These are phyloP conservation scores for Xanthia togata DNA, from an alignment of 2,888 invertebrate species.

Conservation along the genomic window DNA sequence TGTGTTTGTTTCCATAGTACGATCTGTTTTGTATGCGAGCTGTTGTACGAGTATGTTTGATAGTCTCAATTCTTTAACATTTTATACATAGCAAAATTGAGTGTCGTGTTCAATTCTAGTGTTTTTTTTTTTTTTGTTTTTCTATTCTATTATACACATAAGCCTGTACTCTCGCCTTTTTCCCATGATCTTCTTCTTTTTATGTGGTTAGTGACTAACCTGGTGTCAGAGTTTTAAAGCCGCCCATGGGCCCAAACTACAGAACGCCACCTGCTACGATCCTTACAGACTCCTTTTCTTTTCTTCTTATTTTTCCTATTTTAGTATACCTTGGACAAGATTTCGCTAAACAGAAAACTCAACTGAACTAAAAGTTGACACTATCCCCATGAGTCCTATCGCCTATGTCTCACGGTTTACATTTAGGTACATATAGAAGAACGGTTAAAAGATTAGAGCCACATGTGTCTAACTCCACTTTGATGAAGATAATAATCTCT, in stretches of 20 bases:
- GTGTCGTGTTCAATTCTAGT: not conserved
- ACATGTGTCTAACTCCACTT: slow-evolving; percentile 26
- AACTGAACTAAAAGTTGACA: not conserved
- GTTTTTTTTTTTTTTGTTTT: not conserved
- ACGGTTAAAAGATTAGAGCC: slow-evolving; percentile 35
- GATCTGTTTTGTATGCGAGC: not conserved
- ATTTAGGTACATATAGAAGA: not conserved
- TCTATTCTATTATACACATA: not conserved
- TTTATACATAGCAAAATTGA: too few species aligned
- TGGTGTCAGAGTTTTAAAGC: too few species aligned
- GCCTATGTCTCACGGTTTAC: not conserved
- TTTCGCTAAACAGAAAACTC: not conserved
- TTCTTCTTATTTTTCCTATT: not conserved
- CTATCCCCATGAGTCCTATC: too few species aligned
- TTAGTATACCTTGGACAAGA: not conserved
- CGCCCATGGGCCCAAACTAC: too few species aligned
- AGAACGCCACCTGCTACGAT: not conserved
- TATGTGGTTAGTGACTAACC: too few species aligned
- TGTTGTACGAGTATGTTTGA: too few species aligned
- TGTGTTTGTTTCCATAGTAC: not conserved
- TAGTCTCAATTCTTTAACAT: not conserved
- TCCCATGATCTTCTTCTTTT: too few species aligned
- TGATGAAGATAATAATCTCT: slow-evolving; percentile 34
- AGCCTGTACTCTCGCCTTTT: not conserved
- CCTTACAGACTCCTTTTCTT: not conserved